phyloP scores from a whole-genome alignment of 2,113 vertebrate species.

The Uropsilus gracilis region DNA sequence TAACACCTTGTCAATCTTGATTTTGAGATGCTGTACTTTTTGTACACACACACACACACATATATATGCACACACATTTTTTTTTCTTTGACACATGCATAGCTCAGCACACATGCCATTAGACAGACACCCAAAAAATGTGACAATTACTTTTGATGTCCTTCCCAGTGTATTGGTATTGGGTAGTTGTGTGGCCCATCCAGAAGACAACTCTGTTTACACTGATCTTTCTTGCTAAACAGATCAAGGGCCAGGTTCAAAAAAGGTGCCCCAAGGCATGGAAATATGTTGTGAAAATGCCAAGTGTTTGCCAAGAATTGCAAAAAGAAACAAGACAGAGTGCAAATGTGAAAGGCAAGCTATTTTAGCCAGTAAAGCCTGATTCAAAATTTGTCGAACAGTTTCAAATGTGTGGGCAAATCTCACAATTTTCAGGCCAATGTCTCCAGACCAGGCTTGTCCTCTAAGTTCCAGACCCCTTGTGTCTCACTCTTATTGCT shows the following conservation, averaged over 20 bases:
- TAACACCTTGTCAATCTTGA: neutral
- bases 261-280: neutral
- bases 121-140: neutral
- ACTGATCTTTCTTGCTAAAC: neutral
- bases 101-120: neutral
- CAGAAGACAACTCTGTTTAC: slow-evolving; percentile 15
- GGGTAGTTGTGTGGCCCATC: neutral
- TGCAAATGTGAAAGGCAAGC: neutral
- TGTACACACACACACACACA: neutral
- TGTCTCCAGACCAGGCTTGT: neutral
- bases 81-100: neutral
- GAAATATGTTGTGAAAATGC: neutral
- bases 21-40: neutral
- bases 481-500: neutral
- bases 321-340: neutral
- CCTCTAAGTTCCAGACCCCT: no score
- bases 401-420: neutral
- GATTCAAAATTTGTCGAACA: neutral
- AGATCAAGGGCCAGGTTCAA: neutral
- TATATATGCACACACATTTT: neutral
- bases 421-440: neutral
- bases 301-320: neutral
- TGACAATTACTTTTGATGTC: neutral
- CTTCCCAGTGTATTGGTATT: neutral
- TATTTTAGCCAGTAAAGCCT: no score